Evolutionary conservation across 2,888 invertebrate genomes (phyloP), one percentile per base, ranked within the genome.

Genomic region (Lepeophtheirus nordmannii): DNA sequence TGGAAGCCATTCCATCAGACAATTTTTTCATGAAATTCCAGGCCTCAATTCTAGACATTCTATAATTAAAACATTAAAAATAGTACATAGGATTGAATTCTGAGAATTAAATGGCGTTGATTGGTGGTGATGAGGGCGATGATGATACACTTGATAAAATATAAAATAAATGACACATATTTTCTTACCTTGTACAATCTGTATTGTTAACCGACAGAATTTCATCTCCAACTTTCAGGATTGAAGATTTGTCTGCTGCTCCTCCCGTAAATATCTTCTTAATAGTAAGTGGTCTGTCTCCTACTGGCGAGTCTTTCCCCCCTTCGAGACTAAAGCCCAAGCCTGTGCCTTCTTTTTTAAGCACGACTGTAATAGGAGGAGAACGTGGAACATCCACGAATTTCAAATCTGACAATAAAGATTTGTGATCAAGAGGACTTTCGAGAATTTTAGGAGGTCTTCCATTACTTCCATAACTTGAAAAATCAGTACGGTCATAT

Each of bases 181-280:
- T 46, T n/a, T 14, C 8, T 46, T 46, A 46, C 53, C 83, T 82
- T 69, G 85, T 83, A 73, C 90, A 85, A 71, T 87, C 85, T 70
- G 82, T 82, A 65, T 85, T 86, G 72, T 91, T 90, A 65, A 92
- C 87, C 70, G 83, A 82, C 41, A 91, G 76, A 70, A 94, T 82
- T 77, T 91, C 88, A 75, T 94, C 92, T 65, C 90, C 90, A 70
- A 87, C 86, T 73, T 83, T 81, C 72, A 94, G 81, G 73, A 83
- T 82, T 68, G 88, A 87, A 73, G 84, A 84, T 78, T 89, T 89
- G 73, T 89, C 89, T 68, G 91, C 91, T 72, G 87, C 85, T 72
- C 90, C 90, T 74, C 90, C 92, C 80, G 88, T 88, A 75, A 93
- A 94, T 71, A 94, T 85, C 79, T 92, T 90, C 77, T 92, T 93